A percentile compares a stretch with the other conserved stretches of the same genome.
Conservation (phyloP, 2,888 invertebrate species). For the Fragum whitleyi region DNA sequence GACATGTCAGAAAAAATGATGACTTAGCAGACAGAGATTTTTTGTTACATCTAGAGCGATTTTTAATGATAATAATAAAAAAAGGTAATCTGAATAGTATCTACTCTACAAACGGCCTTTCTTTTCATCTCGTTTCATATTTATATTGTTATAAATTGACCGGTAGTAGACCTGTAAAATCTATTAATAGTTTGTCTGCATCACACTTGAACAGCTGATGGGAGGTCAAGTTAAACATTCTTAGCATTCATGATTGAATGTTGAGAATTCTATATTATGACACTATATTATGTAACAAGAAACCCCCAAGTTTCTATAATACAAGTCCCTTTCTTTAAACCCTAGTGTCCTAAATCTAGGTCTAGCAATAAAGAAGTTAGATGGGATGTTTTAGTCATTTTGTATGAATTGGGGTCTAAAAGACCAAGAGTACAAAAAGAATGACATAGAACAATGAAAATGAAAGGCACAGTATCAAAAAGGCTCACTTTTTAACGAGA, state of each 20-base stretch:
- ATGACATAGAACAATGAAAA: no score
- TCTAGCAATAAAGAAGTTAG: no score
- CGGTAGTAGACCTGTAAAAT: slow-evolving; percentile 52
- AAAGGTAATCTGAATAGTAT: no score
- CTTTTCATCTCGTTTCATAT: background rate
- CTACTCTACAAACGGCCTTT: no score
- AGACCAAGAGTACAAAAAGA: no score
- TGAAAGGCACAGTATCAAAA: no score
- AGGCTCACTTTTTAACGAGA: no score
- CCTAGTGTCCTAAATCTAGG: slow-evolving; percentile 8
- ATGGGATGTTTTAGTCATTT: no score
- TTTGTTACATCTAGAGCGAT: background rate
- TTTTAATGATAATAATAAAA: background rate
- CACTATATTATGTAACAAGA: background rate
- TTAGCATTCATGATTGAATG: slow-evolving; percentile 28
- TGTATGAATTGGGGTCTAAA: no score
- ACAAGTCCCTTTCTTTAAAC: slow-evolving; percentile 6
- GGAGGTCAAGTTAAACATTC: slow-evolving; percentile 54
- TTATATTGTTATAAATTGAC: slow-evolving; percentile 50
- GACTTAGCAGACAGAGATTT: slow-evolving; percentile 45
- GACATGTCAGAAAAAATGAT: slow-evolving; percentile 52
- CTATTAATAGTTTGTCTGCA: slow-evolving; percentile 26
- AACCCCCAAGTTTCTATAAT: background rate
- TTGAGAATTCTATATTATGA: background rate
- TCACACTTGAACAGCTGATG: slow-evolving; percentile 61